Conservation (phyloP, 2,113 vertebrate genomes). For the Todiramphus chloris region DNA sequence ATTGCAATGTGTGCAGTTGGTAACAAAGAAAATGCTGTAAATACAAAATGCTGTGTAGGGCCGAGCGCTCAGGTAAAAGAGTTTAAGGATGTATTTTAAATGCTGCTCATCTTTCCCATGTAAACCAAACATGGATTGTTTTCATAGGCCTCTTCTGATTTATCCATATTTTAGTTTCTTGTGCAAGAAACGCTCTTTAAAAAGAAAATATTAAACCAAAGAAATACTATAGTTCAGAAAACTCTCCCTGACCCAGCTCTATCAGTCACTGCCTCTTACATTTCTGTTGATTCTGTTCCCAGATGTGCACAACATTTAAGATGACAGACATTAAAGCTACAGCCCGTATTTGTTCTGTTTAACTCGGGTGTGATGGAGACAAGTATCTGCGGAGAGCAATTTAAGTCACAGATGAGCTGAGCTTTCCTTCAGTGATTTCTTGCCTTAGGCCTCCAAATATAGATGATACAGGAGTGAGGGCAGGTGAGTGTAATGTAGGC, state of each 20-base stretch:
- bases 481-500: background rate
- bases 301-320: background rate
- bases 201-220: background rate
- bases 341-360: rapidly evolving
- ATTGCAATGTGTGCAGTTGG: rapidly evolving
- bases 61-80: background rate
- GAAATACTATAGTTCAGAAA: background rate
- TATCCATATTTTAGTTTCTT: background rate
- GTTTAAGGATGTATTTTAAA: background rate
- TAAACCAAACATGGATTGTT: background rate
- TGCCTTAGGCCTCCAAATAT: background rate
- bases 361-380: rapidly evolving
- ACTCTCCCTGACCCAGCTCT: background rate
- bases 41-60: background rate
- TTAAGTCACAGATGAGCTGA: rapidly evolving
- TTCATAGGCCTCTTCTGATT: background rate
- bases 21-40: background rate
- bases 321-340: background rate
- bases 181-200: background rate
- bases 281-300: background rate
- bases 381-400: background rate
- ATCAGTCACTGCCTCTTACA: background rate
- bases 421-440: background rate
- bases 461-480: background rate
- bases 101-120: background rate